A percentile compares a stretch with the other conserved stretches of the same genome.
phyloP scores from a whole-genome alignment of 2,888 invertebrate genomes.

The Eumacrocentrus americanus region DNA sequence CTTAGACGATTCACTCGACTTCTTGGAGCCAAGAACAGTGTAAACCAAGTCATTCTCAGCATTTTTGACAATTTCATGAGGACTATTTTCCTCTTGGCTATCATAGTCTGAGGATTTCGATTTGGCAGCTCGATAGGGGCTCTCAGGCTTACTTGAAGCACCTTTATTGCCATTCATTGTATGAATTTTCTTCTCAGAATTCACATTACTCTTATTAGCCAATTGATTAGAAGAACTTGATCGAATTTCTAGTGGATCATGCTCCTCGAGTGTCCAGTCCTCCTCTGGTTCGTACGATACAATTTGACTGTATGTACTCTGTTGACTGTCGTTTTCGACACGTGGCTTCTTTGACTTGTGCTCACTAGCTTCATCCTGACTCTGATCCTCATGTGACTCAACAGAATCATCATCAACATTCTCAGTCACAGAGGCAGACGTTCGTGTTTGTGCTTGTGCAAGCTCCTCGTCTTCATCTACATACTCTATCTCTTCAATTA shows the following conservation, averaged over 20 bases:
- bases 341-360: conserved; percentile 12
- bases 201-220: background rate
- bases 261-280: conserved; percentile 58
- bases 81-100: conserved; percentile 38
- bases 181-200: conserved; percentile 18
- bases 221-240: background rate
- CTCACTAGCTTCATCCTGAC: conserved; percentile 3
- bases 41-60: conserved; percentile 57
- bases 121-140: background rate
- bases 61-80: conserved; percentile 55
- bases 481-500: conserved; percentile 50
- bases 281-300: conserved; percentile 54
- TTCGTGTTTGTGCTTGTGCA: conserved; percentile 21
- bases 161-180: conserved; percentile 32
- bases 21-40: conserved; percentile 57
- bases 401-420: conserved; percentile 25
- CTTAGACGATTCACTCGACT: conserved; percentile 38
- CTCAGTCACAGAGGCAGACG: conserved; percentile 16
- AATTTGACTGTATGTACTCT: conserved; percentile 36
- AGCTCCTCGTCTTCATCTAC: conserved; percentile 29
- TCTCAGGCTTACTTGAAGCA: background rate
- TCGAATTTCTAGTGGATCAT: conserved; percentile 38
- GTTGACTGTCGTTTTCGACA: conserved; percentile 27
- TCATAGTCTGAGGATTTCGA: conserved; percentile 31
- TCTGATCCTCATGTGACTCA: conserved; percentile 18